These are phyloP conservation scores for Sinocyclocheilus anshuiensis DNA, from an alignment of 2,113 vertebrate species.

Conservation along the genomic window DNA sequence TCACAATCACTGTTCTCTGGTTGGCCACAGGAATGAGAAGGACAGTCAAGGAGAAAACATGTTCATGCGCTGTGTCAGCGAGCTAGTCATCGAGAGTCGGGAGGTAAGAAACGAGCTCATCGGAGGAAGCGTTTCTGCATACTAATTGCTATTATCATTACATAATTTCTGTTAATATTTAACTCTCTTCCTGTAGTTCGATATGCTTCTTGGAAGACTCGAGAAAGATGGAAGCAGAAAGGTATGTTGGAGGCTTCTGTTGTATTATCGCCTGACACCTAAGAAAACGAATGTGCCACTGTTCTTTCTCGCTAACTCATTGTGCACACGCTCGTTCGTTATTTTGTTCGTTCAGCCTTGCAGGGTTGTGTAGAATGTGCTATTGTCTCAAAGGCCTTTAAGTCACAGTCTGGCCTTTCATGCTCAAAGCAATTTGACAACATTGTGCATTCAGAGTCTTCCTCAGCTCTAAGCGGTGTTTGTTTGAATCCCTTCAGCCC, in stretches of 20 bases:
- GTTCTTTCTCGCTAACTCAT: constrained; percentile 24
- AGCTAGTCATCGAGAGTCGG: constrained; percentile 95
- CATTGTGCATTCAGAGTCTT: constrained; percentile 35
- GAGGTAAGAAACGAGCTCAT: constrained; percentile 79
- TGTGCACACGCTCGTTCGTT: too few species aligned
- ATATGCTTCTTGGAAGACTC: constrained; percentile 95
- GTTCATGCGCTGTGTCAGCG: constrained; percentile 95
- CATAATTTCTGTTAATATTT: constrained; percentile 38
- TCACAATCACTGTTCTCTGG: background rate
- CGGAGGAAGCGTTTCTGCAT: background rate
- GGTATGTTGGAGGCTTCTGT: constrained; percentile 73
- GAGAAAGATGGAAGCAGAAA: constrained; percentile 95
- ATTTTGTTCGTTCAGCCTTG: background rate
- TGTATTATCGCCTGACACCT: constrained; percentile 5
- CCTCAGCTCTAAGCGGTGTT: constrained; percentile 13
- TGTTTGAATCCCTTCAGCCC: constrained; percentile 75
- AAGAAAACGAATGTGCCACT: constrained; percentile 34
- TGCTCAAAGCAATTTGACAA: constrained; percentile 27
- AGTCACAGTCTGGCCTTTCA: constrained; percentile 32
- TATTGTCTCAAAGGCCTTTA: constrained; percentile 42
- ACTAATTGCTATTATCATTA: background rate
- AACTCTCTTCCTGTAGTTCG: constrained; percentile 79
- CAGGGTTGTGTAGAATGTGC: constrained; percentile 18
- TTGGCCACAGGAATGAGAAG: constrained; percentile 85
- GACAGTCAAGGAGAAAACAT: constrained; percentile 97